phyloP scores from a whole-genome alignment of 2,888 invertebrate genomes.

The Drosophila bunnanda region DNA sequence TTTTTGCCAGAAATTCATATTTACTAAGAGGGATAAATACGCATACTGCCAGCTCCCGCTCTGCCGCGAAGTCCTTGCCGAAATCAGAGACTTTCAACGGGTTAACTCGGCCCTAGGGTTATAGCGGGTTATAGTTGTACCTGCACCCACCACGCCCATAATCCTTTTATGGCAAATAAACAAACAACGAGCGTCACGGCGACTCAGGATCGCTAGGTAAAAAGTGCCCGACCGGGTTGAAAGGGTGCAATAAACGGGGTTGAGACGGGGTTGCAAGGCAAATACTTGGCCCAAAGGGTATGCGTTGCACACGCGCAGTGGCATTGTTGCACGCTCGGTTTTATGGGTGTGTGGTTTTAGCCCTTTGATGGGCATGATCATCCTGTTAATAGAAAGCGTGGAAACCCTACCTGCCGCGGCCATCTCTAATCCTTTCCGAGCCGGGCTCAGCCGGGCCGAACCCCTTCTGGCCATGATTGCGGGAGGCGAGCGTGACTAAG shows the following conservation, averaged over 20 bases:
- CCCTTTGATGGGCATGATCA: constrained; percentile 84
- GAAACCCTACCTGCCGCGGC: constrained; percentile 26
- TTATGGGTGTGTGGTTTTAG: constrained; percentile 84
- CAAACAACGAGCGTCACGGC: constrained; percentile 67
- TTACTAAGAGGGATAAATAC: not conserved
- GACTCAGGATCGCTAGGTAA: constrained; percentile 60
- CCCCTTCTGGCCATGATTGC: constrained; percentile 48
- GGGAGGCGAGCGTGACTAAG: constrained; percentile 70
- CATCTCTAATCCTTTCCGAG: constrained; percentile 66
- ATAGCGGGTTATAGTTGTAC: constrained; percentile 33
- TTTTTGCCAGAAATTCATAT: not conserved
- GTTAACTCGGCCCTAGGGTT: constrained; percentile 59
- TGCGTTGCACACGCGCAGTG: constrained; percentile 50
- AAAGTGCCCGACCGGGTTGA: constrained; percentile 54
- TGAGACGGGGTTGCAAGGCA: constrained; percentile 5
- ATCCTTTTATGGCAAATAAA: constrained; percentile 83
- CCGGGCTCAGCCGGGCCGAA: constrained; percentile 6
- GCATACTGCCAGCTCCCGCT: not conserved
- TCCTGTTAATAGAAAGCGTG: constrained; percentile 81
- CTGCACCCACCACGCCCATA: constrained; percentile 74
- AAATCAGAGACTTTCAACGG: constrained; percentile 53
- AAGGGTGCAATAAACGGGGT: constrained; percentile 21
- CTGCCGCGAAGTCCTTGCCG: not conserved
- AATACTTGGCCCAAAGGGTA: constrained; percentile 15
- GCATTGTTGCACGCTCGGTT: constrained; percentile 72